Evolutionary conservation across 2,888 invertebrate genomes (phyloP), one percentile per base, ranked within the genome.

Genomic region (Pelosia muscerda): DNA sequence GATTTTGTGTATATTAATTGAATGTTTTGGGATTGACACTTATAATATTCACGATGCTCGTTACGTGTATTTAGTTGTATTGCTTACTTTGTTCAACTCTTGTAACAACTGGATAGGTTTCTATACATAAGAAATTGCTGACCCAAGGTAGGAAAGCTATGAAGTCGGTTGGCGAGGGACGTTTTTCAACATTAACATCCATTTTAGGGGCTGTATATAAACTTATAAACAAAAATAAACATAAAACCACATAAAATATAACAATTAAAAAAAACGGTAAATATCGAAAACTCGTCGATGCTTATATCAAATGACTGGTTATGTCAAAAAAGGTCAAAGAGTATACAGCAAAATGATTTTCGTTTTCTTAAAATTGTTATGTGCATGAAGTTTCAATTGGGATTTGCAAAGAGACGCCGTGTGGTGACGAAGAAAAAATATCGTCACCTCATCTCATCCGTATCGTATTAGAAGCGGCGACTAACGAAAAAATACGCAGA

Each of bases 81-180:
- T 22, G 13, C 58, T 58, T 58, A 58, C 58, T n/a, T 58, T 58
- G 58, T 58, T 58, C 31, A 58, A 22, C 31, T 31, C 13, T 31
- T 10, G 58, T 58, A 2, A 58, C 22, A 31, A 58, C 10, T 13
- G 58, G 58, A 13, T 31, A n/a, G 13, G 31, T 31, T 22, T 31
- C 31, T 22, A 58, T 19, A 19, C 28, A 13, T 4, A 31, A 13
- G 9, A 13, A n/a, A 13, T 13, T 58, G 11, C 31, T 31, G 13
- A 28, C 31, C 58, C 58, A 58, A 22, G 58, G 58, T 31, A 58
- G 2, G 58, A 58, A 58, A 31, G 22, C 31, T 13, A 13, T 5
- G 13, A 58, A 58, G 10, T 58, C 31, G 11, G 22, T 34, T 5
- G 58, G 58, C 31, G 31, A 31, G 22, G 58, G 58, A 58, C 31